Evolutionary conservation across 2,113 vertebrate genomes (phyloP).

Genomic region (Hiodon tergisus): DNA sequence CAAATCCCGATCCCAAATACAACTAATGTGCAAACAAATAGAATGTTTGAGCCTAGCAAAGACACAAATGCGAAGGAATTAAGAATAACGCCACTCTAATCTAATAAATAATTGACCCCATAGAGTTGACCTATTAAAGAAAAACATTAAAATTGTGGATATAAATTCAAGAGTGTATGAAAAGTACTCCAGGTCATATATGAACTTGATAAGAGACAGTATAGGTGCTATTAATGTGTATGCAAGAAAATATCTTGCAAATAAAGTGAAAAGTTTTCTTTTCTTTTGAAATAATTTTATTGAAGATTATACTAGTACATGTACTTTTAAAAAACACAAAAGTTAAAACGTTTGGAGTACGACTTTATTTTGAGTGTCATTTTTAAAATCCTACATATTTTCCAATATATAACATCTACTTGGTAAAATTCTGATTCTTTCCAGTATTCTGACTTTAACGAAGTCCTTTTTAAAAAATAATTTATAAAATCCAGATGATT

Average conservation of each 20-base stretch:
- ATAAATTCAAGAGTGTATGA: too few relatives aligned
- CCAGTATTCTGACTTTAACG: slow-evolving; percentile 36
- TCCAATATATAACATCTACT: slow-evolving; percentile 65
- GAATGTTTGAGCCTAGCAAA: too few relatives aligned
- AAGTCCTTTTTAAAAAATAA: slow-evolving; percentile 13
- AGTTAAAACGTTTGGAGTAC: slow-evolving; percentile 66
- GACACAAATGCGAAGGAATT: too few relatives aligned
- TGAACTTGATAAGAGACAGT: too few relatives aligned
- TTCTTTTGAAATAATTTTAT: slow-evolving; percentile 64
- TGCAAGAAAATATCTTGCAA: neutral
- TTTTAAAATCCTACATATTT: slow-evolving; percentile 64
- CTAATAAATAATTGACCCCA: too few relatives aligned
- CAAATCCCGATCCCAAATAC: too few relatives aligned
- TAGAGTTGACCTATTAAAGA: too few relatives aligned
- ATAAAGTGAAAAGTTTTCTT: slow-evolving; percentile 9
- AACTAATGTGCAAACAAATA: too few relatives aligned
- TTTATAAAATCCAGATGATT: slow-evolving; percentile 2
- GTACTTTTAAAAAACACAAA: slow-evolving; percentile 75
- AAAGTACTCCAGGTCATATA: too few relatives aligned
- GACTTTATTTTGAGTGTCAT: slow-evolving; percentile 53
- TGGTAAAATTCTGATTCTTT: slow-evolving; percentile 56
- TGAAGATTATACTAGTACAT: slow-evolving; percentile 75
- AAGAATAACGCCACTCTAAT: too few relatives aligned
- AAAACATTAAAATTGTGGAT: too few relatives aligned
- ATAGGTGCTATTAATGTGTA: too few relatives aligned